Evolutionary conservation across 2,797 vertebrate species (phyloP).

Genomic region (Enteromius treurensis): DNA sequence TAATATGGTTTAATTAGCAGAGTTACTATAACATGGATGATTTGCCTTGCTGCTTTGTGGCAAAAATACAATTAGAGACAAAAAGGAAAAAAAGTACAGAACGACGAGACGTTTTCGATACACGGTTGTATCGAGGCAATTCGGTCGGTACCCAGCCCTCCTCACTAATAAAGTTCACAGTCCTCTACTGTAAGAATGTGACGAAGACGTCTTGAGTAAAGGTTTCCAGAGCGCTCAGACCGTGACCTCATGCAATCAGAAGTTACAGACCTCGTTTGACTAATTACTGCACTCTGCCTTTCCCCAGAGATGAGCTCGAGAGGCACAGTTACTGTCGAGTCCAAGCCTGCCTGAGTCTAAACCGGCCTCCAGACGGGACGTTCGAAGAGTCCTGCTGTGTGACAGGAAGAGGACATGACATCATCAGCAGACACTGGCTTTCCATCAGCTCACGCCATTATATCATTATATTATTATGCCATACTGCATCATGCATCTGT

Average conservation of each 20-base stretch:
- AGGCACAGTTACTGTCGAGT: background rate
- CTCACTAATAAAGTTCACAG: background rate
- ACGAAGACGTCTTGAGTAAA: background rate
- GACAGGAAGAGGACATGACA: background rate
- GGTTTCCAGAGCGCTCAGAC: constrained; percentile 22
- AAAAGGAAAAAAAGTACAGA: too few relatives aligned
- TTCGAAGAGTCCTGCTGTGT: background rate
- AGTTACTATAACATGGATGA: too few relatives aligned
- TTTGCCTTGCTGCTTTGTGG: too few relatives aligned
- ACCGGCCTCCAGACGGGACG: background rate
- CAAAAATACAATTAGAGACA: too few relatives aligned
- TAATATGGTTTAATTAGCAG: too few relatives aligned
- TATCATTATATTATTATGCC: background rate
- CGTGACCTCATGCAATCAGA: constrained; percentile 15
- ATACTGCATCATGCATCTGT: background rate
- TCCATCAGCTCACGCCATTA: background rate
- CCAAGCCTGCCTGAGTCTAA: background rate
- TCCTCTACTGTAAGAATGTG: background rate
- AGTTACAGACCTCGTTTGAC: constrained; percentile 5
- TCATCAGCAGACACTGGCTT: background rate
- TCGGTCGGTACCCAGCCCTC: too few relatives aligned
- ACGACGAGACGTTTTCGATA: too few relatives aligned
- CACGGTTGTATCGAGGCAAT: too few relatives aligned
- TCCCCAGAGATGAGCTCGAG: constrained; percentile 4
- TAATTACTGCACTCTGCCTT: constrained; percentile 28